Evolutionary conservation across 2,797 vertebrate genomes (phyloP), one percentile per base, ranked within the genome.

Genomic region (Macropodus opercularis): DNA sequence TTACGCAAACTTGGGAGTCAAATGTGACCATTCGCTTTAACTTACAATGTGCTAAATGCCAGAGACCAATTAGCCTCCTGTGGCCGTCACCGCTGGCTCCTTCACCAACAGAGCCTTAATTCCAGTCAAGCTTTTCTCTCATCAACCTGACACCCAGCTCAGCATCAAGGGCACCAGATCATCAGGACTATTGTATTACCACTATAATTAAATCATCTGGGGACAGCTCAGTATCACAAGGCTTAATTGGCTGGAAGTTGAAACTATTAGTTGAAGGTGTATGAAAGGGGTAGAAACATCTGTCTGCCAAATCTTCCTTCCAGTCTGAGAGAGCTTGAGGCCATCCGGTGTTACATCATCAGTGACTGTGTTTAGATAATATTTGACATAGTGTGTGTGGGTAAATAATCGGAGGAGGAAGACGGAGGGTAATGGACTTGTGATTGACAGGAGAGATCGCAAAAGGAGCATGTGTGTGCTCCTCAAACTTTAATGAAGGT

Each of bases 61-160:
- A 93, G 89, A 90, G 88, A 88, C 86, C 91, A 93, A 92, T 94
- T 93, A 93, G 87, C 90, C 87, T 87, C 90, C 87, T 39, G 84
- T 43, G 75, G 84, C 49, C 42, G 0, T 69, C 79, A 22, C 85
- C 24, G 69, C 75, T 50, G 85, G 79, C 58, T 70, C 15, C 29
- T 84, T 77, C 60, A 64, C 80, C 75, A 84, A 39, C 81, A 72
- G 84, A 72, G 85, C 51, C 54, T 78, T 87, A 73, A 85, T 86
- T 88, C 74, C 71, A 85, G 86, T 89, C 87, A 89, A 80, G 71
- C 76, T 49, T 51, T 58, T 32, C 7, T 23, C 51, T 23, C 29
- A n/a, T 18, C 44, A 3, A 13, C 18, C 73, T 83, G 85, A 83
- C 82, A 83, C 48, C 65, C 57, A 78, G 60, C 49, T 51, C 61